These are phyloP conservation scores for Sisor rabdophorus DNA, from an alignment of 2,113 vertebrate species.

Conservation along the genomic window DNA sequence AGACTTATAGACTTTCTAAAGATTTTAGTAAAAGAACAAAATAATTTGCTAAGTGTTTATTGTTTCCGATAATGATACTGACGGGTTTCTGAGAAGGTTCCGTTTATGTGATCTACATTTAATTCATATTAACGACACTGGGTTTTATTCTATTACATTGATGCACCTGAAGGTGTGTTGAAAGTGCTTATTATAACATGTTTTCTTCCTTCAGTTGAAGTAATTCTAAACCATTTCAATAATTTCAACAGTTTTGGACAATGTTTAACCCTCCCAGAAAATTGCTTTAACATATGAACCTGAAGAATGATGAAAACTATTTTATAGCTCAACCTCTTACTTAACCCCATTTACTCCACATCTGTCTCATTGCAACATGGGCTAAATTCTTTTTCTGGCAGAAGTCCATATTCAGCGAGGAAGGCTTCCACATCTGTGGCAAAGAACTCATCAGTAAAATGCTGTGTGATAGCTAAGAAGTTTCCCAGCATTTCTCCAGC, in stretches of 20 bases:
- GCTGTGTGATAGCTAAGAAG: slow-evolving; percentile 83
- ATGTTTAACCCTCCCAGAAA: background rate
- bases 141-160: background rate
- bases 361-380: slow-evolving; percentile 69
- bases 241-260: no score
- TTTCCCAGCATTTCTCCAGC: slow-evolving; percentile 92
- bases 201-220: no score
- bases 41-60: no score
- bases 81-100: background rate
- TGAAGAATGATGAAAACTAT: slow-evolving; percentile 18
- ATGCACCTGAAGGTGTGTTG: background rate
- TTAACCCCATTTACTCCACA: slow-evolving; percentile 67
- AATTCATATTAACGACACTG: background rate
- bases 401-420: slow-evolving; percentile 89
- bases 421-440: slow-evolving; percentile 89
- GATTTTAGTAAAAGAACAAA: no score
- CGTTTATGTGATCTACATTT: background rate
- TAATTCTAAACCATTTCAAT: no score
- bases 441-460: slow-evolving; percentile 87
- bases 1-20: no score
- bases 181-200: background rate
- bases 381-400: slow-evolving; percentile 81
- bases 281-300: background rate
- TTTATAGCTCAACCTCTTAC: background rate
- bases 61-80: no score